Evolutionary conservation across 2,888 invertebrate species (phyloP).

Genomic region (Automeris io): DNA sequence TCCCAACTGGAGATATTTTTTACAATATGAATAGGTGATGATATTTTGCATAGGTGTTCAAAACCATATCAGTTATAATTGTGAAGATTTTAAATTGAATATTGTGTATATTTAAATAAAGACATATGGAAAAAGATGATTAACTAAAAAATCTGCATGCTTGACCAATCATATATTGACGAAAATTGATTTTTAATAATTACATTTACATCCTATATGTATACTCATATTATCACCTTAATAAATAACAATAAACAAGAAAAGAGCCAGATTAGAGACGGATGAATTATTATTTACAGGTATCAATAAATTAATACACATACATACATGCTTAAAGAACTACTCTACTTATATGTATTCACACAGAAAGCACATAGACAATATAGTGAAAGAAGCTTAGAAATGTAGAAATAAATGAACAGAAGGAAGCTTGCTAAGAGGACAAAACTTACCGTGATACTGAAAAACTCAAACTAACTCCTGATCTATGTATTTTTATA

Average conservation of each 20-base stretch:
- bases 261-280: background rate
- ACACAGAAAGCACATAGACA: background rate
- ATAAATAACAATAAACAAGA: background rate
- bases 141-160: too few species aligned
- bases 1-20: too few species aligned
- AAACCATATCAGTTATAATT: too few species aligned
- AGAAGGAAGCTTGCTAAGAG: conserved; percentile 50
- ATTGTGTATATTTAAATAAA: too few species aligned
- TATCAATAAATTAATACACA: background rate
- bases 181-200: background rate
- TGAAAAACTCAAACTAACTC: too few species aligned
- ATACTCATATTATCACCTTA: background rate
- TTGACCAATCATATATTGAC: background rate
- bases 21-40: too few species aligned
- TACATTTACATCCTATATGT: background rate
- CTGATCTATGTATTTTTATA: too few species aligned
- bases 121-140: too few species aligned
- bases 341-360: background rate
- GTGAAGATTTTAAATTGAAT: too few species aligned
- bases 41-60: too few species aligned
- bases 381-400: background rate
- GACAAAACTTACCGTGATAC: conserved; percentile 5
- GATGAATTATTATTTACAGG: background rate
- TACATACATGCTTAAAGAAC: background rate
- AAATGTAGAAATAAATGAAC: conserved; percentile 31